phyloP scores from a whole-genome alignment of 2,888 invertebrate genomes.

The Leptinotarsa rubiginosa region DNA sequence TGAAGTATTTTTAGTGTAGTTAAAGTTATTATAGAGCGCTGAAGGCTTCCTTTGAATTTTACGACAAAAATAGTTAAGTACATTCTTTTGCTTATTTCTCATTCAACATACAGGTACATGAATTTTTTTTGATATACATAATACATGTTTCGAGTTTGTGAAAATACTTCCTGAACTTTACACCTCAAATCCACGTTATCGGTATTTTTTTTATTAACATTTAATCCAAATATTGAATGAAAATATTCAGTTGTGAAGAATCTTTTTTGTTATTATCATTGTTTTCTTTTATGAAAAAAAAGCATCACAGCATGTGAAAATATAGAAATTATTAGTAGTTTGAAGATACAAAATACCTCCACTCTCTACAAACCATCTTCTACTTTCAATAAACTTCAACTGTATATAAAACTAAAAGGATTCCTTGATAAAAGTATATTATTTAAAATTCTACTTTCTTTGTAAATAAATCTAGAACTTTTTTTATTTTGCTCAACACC shows the following conservation, averaged over 20 bases:
- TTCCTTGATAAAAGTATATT: constrained; percentile 5
- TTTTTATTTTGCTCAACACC: constrained; percentile 45
- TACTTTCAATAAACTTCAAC: constrained; percentile 17
- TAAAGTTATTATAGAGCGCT: constrained; percentile 28
- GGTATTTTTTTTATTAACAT: constrained; percentile 12
- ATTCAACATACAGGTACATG: constrained; percentile 29
- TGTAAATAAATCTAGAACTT: constrained; percentile 43
- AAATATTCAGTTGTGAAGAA: constrained; percentile 32
- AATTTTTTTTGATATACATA: constrained; percentile 24
- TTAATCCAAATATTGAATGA: constrained; percentile 32
- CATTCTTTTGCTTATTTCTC: constrained; percentile 29
- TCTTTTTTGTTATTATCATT: constrained; percentile 19
- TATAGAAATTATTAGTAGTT: constrained; percentile 37
- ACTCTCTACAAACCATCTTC: constrained; percentile 28
- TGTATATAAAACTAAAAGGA: constrained; percentile 27
- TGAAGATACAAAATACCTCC: constrained; percentile 13
- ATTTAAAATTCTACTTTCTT: constrained; percentile 25
- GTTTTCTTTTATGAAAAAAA: constrained; percentile 26
- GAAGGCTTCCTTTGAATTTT: constrained; percentile 36
- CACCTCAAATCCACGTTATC: constrained; percentile 21
- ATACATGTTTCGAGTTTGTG: constrained; percentile 34
- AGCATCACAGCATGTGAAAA: constrained; percentile 36
- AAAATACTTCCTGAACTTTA: constrained; percentile 44
- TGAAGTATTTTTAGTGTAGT: constrained; percentile 37
- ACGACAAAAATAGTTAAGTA: constrained; percentile 23